phyloP scores from a whole-genome alignment of 1,140 invertebrate species.

The Vanessa atalanta region DNA sequence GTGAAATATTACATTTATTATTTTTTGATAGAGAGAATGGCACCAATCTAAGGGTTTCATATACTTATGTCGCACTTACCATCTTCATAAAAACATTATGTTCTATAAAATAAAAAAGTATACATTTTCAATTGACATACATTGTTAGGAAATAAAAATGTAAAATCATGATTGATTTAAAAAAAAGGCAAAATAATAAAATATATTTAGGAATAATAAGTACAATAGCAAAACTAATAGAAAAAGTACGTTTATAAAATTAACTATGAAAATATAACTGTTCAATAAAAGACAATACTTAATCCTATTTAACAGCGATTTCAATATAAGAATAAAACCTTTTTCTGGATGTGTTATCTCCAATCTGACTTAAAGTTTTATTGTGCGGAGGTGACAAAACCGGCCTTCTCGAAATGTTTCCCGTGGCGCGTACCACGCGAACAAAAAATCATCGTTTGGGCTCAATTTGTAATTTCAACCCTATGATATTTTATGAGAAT shows the following conservation, averaged over 20 bases:
- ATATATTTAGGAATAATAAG: too few relatives aligned
- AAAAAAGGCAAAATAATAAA: too few relatives aligned
- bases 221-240: too few relatives aligned
- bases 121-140: too few relatives aligned
- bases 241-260: too few relatives aligned
- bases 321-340: constrained; percentile 35
- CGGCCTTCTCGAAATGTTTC: constrained; percentile 38
- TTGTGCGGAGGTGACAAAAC: constrained; percentile 44
- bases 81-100: too few relatives aligned
- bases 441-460: constrained; percentile 18
- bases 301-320: constrained; percentile 42
- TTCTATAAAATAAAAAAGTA: too few relatives aligned
- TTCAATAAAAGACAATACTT: background rate
- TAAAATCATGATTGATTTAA: too few relatives aligned
- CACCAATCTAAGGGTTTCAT: too few relatives aligned
- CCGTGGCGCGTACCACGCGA: constrained; percentile 32
- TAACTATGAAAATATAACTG: background rate
- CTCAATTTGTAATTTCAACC: constrained; percentile 33
- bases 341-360: constrained; percentile 33
- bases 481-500: constrained; percentile 22
- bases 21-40: too few relatives aligned
- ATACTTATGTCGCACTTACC: too few relatives aligned
- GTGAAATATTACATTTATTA: background rate
- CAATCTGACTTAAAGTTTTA: constrained; percentile 40
- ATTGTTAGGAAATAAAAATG: too few relatives aligned